Base-by-base conservation (phyloP, 92 coral and sea anemone species). In the Scolanthus callimorphus region DNA sequence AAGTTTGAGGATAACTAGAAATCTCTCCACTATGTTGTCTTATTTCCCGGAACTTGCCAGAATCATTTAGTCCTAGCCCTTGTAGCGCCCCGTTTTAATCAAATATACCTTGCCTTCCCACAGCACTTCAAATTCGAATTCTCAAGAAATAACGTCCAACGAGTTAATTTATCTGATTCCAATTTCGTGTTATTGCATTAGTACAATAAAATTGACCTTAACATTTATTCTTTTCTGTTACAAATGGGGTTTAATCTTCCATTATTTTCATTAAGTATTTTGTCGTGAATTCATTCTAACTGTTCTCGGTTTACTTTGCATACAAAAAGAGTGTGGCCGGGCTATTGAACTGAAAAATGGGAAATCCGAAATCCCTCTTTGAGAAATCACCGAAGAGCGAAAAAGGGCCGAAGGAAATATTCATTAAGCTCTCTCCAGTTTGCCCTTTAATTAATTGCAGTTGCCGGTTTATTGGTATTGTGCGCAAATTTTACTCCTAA, bases 41-140 rank as follows among this genome's bases (percentile, higher is more conserved):
- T 41, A 66, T 51, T 39, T 41, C 15, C 62, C 73, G 73, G 73
- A 66, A 66, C 52, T 11, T 54, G 62, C 52, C 62, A 54, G 34
- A 52, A 12, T 39, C 53, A 17, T 41, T 66, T 66, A 52, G 44
- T 19, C 37, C 43, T 34, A 15, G 43, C 9, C 15, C 43, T 6
- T 34, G 43, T 34, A 34, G 15, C 6, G 43, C n/a, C 9, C 43
- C 15, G 43, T 34, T 6, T 15, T 6, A 34, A 6, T 34, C 6
- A 34, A 15, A 34, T 34, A 15, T 34, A 6, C 43, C 43, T 34
- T 6, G 6, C 15, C 6, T 34, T 34, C 9, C 43, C 15, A 15
- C 15, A 34, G n/a, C 15, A 34, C 6, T 34, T 34, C 43, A 34
- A 6, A 34, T 34, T 15, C 15, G 43, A 34, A 15, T 34, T 34